These are phyloP conservation scores for Emydocephalus ijimae DNA, from an alignment of 2,113 vertebrate genomes.

Conservation along the genomic window DNA sequence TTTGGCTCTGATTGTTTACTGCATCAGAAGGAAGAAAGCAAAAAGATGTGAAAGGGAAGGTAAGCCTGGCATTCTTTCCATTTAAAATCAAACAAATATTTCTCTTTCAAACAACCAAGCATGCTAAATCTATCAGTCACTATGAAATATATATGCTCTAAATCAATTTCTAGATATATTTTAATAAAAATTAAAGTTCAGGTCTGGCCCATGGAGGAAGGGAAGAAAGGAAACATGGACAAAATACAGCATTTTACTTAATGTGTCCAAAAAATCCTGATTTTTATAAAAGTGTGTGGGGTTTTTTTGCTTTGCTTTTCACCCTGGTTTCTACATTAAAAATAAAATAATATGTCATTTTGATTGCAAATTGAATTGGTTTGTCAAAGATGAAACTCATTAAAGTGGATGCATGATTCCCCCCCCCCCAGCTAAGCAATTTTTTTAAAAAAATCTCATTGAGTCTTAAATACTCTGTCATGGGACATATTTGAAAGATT, in stretches of 20 bases:
- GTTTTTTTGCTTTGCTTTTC: neutral
- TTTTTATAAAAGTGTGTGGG: neutral
- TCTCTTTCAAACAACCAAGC: neutral
- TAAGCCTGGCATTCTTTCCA: conserved; percentile 32
- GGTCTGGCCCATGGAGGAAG: neutral
- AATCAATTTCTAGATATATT: neutral
- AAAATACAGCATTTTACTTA: neutral
- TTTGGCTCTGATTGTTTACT: conserved; percentile 48
- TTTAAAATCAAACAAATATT: neutral
- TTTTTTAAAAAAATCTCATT: neutral
- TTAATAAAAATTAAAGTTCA: neutral
- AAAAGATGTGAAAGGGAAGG: conserved; percentile 19
- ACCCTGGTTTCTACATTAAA: neutral
- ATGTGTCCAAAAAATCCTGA: neutral
- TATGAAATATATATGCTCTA: neutral
- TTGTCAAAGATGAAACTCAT: neutral
- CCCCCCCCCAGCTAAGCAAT: neutral
- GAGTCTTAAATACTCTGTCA: neutral
- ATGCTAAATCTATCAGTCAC: neutral
- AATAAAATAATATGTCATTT: neutral
- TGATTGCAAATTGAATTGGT: neutral
- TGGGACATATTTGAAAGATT: neutral
- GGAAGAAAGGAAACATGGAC: neutral
- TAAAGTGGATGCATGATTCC: neutral
- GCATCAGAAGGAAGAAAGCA: conserved; percentile 48